A percentile compares a stretch with the other conserved stretches of the same genome.
Evolutionary conservation across 92 coral and sea anemone genomes (phyloP).

Genomic region (Pocillopora grandis): DNA sequence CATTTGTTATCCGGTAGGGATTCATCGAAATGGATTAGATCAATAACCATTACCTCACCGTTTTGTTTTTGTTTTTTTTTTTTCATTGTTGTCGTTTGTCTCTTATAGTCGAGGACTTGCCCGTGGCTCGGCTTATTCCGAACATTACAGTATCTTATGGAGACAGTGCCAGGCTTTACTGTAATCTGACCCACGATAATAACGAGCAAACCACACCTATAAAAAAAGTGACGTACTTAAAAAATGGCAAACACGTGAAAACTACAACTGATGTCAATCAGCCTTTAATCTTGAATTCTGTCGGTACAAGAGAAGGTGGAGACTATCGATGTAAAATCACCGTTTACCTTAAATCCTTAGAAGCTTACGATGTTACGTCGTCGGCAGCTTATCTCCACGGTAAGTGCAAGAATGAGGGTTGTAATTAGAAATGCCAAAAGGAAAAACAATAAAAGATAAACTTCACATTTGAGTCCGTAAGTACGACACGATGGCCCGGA

Average conservation of each 20-base stretch:
- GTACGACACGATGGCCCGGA: too few species aligned
- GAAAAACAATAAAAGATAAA: background rate
- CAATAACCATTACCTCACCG: too few species aligned
- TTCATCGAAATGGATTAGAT: too few species aligned
- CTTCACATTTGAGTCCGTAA: background rate
- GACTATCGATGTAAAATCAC: conserved; percentile 2
- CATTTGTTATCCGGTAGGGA: too few species aligned
- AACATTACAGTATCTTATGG: conserved; percentile 46
- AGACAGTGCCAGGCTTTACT: conserved; percentile 35
- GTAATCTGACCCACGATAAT: conserved; percentile 45
- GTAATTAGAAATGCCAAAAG: background rate
- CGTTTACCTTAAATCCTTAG: background rate
- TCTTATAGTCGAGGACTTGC: conserved; percentile 50
- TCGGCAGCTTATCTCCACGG: conserved; percentile 20
- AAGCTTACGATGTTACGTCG: conserved; percentile 7
- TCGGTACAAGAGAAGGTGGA: conserved; percentile 19
- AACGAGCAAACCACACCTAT: conserved; percentile 23
- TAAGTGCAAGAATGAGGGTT: background rate
- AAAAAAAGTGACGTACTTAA: conserved; percentile 6
- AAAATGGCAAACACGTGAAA: background rate
- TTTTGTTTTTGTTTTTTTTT: too few species aligned
- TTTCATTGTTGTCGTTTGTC: background rate
- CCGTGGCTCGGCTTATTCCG: conserved; percentile 42
- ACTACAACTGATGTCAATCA: conserved; percentile 9
- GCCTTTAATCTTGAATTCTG: conserved; percentile 2